Percentiles rank a stretch among this genome's conserved stretches.
phyloP scores from a whole-genome alignment of 2,888 invertebrate genomes.

The Sarcophaga carnaria region DNA sequence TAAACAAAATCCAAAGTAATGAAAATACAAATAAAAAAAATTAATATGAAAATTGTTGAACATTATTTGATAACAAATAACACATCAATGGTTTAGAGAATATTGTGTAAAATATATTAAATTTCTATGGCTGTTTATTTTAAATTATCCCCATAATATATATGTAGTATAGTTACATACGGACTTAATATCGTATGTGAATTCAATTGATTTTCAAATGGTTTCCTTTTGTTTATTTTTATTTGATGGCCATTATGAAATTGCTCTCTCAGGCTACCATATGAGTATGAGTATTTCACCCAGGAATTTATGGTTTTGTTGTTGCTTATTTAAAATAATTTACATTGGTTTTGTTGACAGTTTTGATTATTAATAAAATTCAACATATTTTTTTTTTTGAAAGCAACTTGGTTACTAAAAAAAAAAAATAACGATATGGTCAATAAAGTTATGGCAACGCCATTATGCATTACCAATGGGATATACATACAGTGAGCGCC shows the following conservation, averaged over 20 bases:
- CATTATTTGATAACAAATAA: no score
- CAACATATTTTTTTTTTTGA: background rate
- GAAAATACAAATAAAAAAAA: no score
- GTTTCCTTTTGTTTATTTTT: slow-evolving; percentile 3
- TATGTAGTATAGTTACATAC: no score
- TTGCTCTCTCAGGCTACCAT: background rate
- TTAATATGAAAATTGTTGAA: no score
- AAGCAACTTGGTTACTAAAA: background rate
- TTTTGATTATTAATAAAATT: background rate
- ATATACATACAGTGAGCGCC: no score
- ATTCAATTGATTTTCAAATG: slow-evolving; percentile 1
- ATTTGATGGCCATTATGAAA: background rate
- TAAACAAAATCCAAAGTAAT: no score
- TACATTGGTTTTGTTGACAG: background rate
- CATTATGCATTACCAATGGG: no score
- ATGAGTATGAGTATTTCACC: background rate
- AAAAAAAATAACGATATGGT: background rate
- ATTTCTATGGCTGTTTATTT: no score
- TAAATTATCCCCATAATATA: no score
- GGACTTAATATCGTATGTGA: background rate
- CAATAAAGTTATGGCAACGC: background rate
- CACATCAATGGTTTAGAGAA: no score
- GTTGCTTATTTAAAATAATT: background rate
- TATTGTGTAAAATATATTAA: no score
- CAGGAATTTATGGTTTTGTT: background rate